Percentiles rank a stretch among this genome's conserved stretches.
Evolutionary conservation across 1,140 invertebrate genomes (phyloP).

Genomic region (Halyomorpha halys): DNA sequence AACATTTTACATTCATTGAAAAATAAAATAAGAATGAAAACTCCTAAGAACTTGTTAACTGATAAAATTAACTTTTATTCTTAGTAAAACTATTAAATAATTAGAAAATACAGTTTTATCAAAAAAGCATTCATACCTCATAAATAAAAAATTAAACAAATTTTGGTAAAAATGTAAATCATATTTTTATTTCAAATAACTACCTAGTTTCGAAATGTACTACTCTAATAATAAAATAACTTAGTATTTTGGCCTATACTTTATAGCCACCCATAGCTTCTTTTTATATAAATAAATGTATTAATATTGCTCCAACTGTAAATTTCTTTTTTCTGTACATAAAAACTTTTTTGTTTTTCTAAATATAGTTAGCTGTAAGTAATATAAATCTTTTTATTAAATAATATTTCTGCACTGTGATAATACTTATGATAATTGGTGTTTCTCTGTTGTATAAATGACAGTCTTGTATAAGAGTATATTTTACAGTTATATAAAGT

Average conservation of each 20-base stretch:
- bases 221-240: not conserved
- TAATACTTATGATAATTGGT: slow-evolving; percentile 9
- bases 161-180: not conserved
- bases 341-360: not conserved
- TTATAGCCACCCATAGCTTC: not conserved
- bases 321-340: not conserved
- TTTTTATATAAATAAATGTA: not conserved
- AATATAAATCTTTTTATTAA: slow-evolving; percentile 5
- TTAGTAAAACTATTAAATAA: not conserved
- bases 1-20: not conserved
- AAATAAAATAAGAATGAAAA: not conserved
- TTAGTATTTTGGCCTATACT: not conserved
- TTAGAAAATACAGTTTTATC: not conserved
- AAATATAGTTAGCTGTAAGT: slow-evolving; percentile 11
- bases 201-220: not conserved
- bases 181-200: not conserved
- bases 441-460: not conserved
- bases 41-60: not conserved
- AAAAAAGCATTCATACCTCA: not conserved
- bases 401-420: slow-evolving; percentile 6
- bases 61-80: no score
- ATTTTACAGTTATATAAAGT: not conserved
- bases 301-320: not conserved
- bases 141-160: not conserved
- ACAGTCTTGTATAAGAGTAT: not conserved